A percentile compares a stretch with the other conserved stretches of the same genome.
These are phyloP conservation scores for Caenorhabditis drosophilae DNA, from an alignment of 2,888 invertebrate species.

Conservation along the genomic window DNA sequence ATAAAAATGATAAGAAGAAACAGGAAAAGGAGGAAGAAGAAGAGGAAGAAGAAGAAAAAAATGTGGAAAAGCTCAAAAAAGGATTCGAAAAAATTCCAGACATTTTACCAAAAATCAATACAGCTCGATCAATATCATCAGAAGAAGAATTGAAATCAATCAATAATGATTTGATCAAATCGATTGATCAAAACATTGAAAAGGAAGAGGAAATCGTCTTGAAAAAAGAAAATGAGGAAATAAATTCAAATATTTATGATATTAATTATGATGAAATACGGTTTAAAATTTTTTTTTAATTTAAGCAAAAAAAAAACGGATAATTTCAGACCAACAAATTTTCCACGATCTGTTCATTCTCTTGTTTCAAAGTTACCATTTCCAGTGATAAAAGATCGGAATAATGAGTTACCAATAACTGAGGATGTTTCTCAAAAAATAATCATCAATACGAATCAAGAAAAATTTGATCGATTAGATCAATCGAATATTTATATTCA, in stretches of 20 bases:
- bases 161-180: slow-evolving; percentile 14
- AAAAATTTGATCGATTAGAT: slow-evolving; percentile 70
- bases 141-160: slow-evolving; percentile 18
- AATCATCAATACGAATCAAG: slow-evolving; percentile 60
- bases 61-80: too few species aligned
- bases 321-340: slow-evolving; percentile 25
- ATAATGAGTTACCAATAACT: slow-evolving; percentile 70
- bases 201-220: slow-evolving; percentile 6
- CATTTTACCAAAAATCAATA: not conserved
- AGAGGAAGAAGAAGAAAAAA: not conserved
- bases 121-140: slow-evolving; percentile 21
- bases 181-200: slow-evolving; percentile 4
- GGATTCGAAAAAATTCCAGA: too few species aligned
- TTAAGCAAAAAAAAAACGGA: too few species aligned
- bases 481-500: slow-evolving; percentile 72
- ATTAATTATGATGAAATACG: not conserved
- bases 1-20: too few species aligned
- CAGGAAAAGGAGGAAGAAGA: too few species aligned
- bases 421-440: slow-evolving; percentile 68
- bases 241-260: not conserved
- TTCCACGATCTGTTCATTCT: slow-evolving; percentile 34
- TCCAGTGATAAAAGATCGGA: slow-evolving; percentile 69
- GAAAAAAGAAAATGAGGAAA: slow-evolving; percentile 7
- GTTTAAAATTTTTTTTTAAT: too few species aligned
- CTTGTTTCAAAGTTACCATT: slow-evolving; percentile 51